Conservation (phyloP, 2,113 vertebrate species). For the Orientallactaga bullata region DNA sequence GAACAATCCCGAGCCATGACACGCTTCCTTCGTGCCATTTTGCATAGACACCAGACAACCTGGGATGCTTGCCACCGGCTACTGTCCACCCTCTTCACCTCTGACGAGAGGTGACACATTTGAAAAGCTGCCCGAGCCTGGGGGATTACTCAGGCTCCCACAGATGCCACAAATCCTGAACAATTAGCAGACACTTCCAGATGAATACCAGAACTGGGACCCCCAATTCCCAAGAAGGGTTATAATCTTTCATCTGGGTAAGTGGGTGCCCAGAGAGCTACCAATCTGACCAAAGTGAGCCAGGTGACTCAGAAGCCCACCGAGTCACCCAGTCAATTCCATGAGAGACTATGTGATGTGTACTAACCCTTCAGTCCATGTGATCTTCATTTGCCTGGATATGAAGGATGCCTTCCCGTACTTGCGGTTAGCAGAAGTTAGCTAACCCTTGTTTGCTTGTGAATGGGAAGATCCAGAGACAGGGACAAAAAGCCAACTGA, state of each 20-base stretch:
- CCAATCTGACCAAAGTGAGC: background rate
- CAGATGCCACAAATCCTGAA: too few relatives aligned
- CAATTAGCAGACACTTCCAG: background rate
- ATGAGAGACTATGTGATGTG: background rate
- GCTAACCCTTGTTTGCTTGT: too few relatives aligned
- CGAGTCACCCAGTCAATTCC: too few relatives aligned
- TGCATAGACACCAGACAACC: too few relatives aligned
- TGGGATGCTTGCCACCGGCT: background rate
- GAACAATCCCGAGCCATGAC: background rate
- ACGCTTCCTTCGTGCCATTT: background rate
- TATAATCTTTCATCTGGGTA: background rate
- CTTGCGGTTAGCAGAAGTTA: too few relatives aligned
- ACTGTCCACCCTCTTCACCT: too few relatives aligned
- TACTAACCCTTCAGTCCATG: background rate
- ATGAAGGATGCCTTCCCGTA: too few relatives aligned
- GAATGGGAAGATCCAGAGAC: too few relatives aligned
- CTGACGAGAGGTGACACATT: background rate
- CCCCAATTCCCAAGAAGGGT: too few relatives aligned
- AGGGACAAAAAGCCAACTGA: too few relatives aligned
- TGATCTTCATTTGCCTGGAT: background rate
- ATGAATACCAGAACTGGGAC: background rate
- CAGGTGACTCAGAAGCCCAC: background rate
- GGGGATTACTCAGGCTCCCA: too few relatives aligned
- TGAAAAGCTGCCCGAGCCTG: background rate
- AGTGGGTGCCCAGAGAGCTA: background rate